Conservation (phyloP, 2,113 vertebrate species). For the Lophotis ruficrista region DNA sequence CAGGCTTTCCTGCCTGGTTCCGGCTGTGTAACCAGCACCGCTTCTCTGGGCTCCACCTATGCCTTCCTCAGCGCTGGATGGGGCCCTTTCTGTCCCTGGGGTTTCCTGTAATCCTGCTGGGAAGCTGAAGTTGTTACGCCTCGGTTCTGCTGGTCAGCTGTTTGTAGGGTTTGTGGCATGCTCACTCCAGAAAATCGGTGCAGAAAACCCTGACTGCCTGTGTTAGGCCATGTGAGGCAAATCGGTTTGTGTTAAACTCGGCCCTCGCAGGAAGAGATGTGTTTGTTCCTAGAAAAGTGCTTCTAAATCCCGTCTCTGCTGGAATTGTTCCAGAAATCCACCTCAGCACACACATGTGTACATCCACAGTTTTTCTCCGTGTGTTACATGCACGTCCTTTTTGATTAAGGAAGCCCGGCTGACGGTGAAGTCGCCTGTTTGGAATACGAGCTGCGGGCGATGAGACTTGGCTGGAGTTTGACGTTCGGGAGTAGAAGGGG, state of each 20-base stretch:
- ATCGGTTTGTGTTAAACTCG: no score
- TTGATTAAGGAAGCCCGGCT: background rate
- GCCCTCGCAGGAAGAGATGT: background rate
- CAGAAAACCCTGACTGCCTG: accelerated
- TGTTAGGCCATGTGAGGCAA: background rate
- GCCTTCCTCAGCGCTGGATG: background rate
- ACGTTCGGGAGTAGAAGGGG: background rate
- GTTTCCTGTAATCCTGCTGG: background rate
- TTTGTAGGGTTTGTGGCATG: background rate
- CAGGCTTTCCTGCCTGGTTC: accelerated
- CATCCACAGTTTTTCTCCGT: accelerated
- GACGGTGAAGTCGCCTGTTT: background rate
- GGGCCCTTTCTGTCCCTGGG: accelerated
- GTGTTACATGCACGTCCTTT: accelerated
- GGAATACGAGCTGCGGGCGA: background rate
- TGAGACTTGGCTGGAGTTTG: background rate
- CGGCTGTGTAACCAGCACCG: background rate
- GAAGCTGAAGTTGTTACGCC: accelerated
- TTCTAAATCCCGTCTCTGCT: background rate
- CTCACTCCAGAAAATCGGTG: accelerated
- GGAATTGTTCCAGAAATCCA: background rate
- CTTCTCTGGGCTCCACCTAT: accelerated
- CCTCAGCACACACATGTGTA: accelerated
- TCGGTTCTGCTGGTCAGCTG: background rate
- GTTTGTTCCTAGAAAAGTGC: background rate